phyloP scores from a whole-genome alignment of 2,888 invertebrate species.

The Torymus auratus region DNA sequence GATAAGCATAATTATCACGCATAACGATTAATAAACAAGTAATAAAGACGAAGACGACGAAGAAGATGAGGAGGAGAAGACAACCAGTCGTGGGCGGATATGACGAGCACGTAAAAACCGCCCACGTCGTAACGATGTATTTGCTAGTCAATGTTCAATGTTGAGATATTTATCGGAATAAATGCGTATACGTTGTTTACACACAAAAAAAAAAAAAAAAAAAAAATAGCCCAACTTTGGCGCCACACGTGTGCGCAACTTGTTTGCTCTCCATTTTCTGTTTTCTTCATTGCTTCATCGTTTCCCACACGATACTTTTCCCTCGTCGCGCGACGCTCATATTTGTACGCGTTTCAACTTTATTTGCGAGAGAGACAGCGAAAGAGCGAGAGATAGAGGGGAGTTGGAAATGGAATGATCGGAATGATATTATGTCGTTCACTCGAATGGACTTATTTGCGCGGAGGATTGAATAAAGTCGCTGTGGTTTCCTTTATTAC shows the following conservation, averaged over 20 bases:
- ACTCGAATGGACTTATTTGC: too few species aligned
- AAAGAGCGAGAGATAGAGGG: too few species aligned
- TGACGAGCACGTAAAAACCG: conserved; percentile 56
- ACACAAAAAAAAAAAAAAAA: conserved; percentile 58
- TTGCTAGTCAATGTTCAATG: conserved; percentile 73
- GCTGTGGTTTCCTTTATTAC: neutral
- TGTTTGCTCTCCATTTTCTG: too few species aligned
- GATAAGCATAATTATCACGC: conserved; percentile 50
- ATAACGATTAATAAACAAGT: conserved; percentile 61
- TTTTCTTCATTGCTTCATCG: too few species aligned
- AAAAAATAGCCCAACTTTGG: too few species aligned
- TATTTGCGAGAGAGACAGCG: conserved; percentile 5
- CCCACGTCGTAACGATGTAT: conserved; percentile 65
- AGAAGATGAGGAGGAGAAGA: conserved; percentile 15
- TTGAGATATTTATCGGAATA: conserved; percentile 72
- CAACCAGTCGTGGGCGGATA: conserved; percentile 32
- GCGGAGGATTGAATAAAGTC: neutral
- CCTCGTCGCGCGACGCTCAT: neutral
- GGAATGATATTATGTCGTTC: too few species aligned
- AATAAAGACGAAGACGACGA: conserved; percentile 48
- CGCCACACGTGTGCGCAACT: too few species aligned
- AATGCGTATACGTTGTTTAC: conserved; percentile 74
- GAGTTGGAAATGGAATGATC: too few species aligned
- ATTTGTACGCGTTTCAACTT: conserved; percentile 5
- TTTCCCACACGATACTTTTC: neutral